Percentiles rank a stretch among this genome's conserved stretches.
These are phyloP conservation scores for Mormyrus hasselquistii DNA, from an alignment of 2,797 vertebrate species.

Conservation along the genomic window DNA sequence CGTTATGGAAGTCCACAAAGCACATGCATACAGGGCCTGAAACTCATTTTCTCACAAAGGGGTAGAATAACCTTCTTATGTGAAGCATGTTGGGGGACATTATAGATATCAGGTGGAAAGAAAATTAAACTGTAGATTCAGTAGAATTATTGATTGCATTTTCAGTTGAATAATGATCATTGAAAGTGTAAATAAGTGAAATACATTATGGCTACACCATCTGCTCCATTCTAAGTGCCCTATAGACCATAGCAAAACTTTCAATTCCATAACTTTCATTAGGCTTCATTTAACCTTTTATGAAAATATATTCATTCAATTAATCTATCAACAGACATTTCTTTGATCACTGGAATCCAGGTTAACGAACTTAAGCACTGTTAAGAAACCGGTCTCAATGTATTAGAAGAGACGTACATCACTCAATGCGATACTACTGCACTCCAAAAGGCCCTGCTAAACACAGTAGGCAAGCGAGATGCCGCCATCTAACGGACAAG, in stretches of 20 bases:
- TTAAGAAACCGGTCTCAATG: not conserved
- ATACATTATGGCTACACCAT: not conserved
- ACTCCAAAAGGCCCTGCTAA: not conserved
- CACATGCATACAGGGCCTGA: not conserved
- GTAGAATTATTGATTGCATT: not conserved
- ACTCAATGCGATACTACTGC: not conserved
- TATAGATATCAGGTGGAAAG: not conserved
- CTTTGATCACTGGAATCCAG: not conserved
- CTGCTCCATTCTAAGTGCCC: not conserved
- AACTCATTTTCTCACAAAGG: not conserved
- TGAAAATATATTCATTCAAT: not conserved
- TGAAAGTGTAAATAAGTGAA: not conserved
- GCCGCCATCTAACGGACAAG: not conserved
- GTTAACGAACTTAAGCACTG: not conserved
- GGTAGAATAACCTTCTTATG: not conserved
- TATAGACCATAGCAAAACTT: not conserved
- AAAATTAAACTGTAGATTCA: not conserved
- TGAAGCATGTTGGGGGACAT: not conserved
- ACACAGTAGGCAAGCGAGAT: not conserved
- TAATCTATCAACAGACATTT: not conserved
- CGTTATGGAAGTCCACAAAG: not conserved
- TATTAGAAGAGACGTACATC: not conserved
- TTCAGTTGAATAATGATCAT: not conserved
- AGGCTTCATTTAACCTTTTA: not conserved
- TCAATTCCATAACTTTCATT: not conserved